Evolutionary conservation across 2,888 invertebrate species (phyloP).

Genomic region (Perizoma affinitatum): DNA sequence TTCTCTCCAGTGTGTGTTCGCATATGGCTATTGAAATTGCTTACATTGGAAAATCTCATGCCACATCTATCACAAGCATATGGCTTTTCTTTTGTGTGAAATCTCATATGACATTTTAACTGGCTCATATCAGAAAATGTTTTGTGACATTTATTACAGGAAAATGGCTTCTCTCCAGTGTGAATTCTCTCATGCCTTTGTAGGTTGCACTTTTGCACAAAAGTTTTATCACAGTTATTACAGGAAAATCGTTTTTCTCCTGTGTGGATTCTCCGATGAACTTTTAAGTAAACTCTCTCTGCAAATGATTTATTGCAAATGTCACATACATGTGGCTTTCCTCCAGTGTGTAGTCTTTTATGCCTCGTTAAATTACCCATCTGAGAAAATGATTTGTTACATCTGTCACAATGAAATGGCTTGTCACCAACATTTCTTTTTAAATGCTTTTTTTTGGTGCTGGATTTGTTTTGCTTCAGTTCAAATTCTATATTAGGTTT

Average conservation of each 20-base stretch:
- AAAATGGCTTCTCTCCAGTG: constrained; percentile 26
- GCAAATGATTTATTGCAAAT: constrained; percentile 27
- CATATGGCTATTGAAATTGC: constrained; percentile 25
- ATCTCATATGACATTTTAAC: constrained; percentile 23
- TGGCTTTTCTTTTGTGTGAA: constrained; percentile 28
- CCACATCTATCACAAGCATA: constrained; percentile 31
- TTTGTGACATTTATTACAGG: constrained; percentile 24
- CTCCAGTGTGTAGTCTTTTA: constrained; percentile 26
- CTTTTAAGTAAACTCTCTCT: constrained; percentile 23
- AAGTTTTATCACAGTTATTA: constrained; percentile 21
- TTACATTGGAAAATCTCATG: constrained; percentile 26
- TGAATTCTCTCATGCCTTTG: constrained; percentile 27
- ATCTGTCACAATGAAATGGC: constrained; percentile 18
- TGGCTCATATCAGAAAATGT: constrained; percentile 28
- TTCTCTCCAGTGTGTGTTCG: constrained; percentile 27
- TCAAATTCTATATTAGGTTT: background rate
- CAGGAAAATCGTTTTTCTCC: constrained; percentile 26
- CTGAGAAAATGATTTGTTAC: constrained; percentile 23
- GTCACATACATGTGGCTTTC: constrained; percentile 24
- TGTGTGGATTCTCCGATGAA: constrained; percentile 22
- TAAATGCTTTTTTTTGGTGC: background rate
- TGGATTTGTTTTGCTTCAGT: background rate
- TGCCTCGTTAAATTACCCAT: constrained; percentile 27
- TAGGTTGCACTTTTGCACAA: constrained; percentile 26
- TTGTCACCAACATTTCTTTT: constrained; percentile 9